Percentiles rank a stretch among this genome's conserved stretches.
These are phyloP conservation scores for Danio jaintianensis DNA, from an alignment of 2,797 vertebrate species.

Conservation along the genomic window DNA sequence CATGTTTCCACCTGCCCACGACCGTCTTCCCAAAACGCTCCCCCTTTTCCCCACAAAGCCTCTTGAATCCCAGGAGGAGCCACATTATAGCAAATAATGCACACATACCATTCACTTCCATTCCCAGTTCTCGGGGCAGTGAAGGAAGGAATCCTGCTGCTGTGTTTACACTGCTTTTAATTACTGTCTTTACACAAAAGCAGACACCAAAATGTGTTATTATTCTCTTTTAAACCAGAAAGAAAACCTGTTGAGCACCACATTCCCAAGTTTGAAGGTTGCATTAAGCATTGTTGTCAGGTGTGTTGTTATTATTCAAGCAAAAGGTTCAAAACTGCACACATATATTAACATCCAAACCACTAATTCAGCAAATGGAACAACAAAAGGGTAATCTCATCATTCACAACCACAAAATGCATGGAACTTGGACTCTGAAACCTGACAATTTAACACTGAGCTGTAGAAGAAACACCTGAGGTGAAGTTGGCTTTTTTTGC, in stretches of 20 bases:
- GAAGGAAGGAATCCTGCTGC: slow-evolving; percentile 39
- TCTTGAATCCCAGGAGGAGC: slow-evolving; percentile 46
- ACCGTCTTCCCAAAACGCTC: slow-evolving; percentile 52
- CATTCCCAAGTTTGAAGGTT: slow-evolving; percentile 15
- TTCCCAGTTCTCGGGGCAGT: slow-evolving; percentile 27
- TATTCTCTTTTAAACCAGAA: slow-evolving; percentile 59
- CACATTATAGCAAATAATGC: slow-evolving; percentile 29
- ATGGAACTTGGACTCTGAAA: neutral
- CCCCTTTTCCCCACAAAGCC: slow-evolving; percentile 52
- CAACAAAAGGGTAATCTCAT: neutral
- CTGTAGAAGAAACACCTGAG: slow-evolving; percentile 6
- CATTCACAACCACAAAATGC: neutral
- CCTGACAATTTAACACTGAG: slow-evolving; percentile 10
- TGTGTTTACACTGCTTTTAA: slow-evolving; percentile 65
- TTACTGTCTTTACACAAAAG: slow-evolving; percentile 67
- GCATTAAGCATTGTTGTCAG: slow-evolving; percentile 51
- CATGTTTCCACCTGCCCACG: slow-evolving; percentile 67
- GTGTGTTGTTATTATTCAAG: neutral
- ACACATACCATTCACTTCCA: slow-evolving; percentile 46
- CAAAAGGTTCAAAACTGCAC: neutral
- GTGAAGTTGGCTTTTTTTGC: neutral
- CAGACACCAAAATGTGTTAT: slow-evolving; percentile 59
- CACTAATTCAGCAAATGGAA: slow-evolving; percentile 5
- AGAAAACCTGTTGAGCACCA: slow-evolving; percentile 46
- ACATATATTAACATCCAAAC: slow-evolving; percentile 6